Evolutionary conservation across 1,140 invertebrate genomes (phyloP), one percentile per base, ranked within the genome.

Genomic region (Polypedilum vanderplanki): DNA sequence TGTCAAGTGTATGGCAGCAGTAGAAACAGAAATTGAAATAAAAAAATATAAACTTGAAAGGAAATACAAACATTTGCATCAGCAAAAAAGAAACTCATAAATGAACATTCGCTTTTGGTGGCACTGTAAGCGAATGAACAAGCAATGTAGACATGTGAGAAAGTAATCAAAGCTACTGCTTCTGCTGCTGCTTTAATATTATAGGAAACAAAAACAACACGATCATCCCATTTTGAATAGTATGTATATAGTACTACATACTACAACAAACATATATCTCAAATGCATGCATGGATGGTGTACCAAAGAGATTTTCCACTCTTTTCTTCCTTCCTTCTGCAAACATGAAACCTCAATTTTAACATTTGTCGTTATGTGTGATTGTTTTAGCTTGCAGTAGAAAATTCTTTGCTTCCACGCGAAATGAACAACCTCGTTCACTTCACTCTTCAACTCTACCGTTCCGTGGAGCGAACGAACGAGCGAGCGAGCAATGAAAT

Each of bases 321-420:
- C n/a, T 57, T 57, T n/a, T n/a, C 46, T 33, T 5, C 5, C 15
- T 57, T 12, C 46, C n/a, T 57, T 57, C 12, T 57, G 46, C 46
- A 57, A 57, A 57, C 46, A 57, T 57, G 46, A 57, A 57, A 57
- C 46, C 46, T 57, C 46, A 57, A 57, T 57, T 57, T 57, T 57
- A 57, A 57, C 46, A 57, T 57, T 57, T 57, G 46, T 57, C 46
- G 46, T 12, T 57, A 57, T 57, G 46, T 57, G 46, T 57, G 46
- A 57, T 57, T 57, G 46, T 57, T 57, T 57, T 12, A 12, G 46
- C 46, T 12, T 57, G 46, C 46, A 57, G 46, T 57, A 57, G 12
- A n/a, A 57, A 33, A 33, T 33, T 33, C 24, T 33, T 33, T 33
- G 24, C 24, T 33, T 57, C n/a, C 46, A 57, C n/a, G 12, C 46